Evolutionary conservation across 2,888 invertebrate genomes (phyloP), one percentile per base, ranked within the genome.

Genomic region (Ligdia adustata): DNA sequence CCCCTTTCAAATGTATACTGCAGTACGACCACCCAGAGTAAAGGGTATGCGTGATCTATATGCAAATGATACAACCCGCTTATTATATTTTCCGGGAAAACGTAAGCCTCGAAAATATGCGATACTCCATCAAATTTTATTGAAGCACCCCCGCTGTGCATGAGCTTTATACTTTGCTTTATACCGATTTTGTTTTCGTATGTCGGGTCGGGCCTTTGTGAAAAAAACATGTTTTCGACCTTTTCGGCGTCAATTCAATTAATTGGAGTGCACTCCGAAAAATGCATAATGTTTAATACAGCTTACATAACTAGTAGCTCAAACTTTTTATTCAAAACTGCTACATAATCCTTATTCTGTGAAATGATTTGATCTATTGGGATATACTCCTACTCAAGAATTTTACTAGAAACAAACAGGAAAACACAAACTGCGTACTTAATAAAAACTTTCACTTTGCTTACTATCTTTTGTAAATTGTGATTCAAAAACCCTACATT

Each of bases 1-100:
- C 16, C 27, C 37, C 37, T 28, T 11, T 2, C 27, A 37, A 37
- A 37, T 20, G 4, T 12, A 24, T 31, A 31, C 47, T 47, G 24
- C 9, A 31, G 72, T 56, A 29, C 49, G 44, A 22, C 42, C 33
- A 16, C 27, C 42, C 33, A 16, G 20, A 16, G 14, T 18, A 46
- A 32, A 51, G 47, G 37, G 41, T 41, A 35, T 31, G 26, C 39
- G 84, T 85, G 89, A 88, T 90, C 83, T 89, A 88, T 85, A 90
- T 90, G 90, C 79, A 85, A 90, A 90, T 89, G 71, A 84, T 84
- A 87, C 86, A 85, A 82, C 85, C 81, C 82, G 86, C 82, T 87
- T 89, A 89, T 90, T 88, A 88, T 87, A 86, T 84, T 86, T 79
- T 71, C 78, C 75, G 71, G 75, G 72, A 72, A 71, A 74, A 78